Percentiles rank a stretch among this genome's conserved stretches.
phyloP scores from a whole-genome alignment of 2,797 vertebrate species.

The Limnodromus scolopaceus region DNA sequence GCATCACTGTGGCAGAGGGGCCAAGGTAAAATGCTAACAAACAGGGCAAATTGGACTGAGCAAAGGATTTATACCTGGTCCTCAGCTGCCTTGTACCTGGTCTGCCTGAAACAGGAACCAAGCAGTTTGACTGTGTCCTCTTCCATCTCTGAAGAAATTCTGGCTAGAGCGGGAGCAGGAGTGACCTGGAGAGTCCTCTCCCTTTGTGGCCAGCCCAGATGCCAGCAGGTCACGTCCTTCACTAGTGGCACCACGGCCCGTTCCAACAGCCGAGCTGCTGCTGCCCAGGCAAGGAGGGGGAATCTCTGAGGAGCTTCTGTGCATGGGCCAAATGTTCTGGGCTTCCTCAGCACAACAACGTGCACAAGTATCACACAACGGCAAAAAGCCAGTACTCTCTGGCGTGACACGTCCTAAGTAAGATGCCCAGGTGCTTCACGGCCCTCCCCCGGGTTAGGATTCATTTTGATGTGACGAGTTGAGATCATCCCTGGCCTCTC shows the following conservation, averaged over 20 bases:
- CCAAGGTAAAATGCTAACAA: background rate
- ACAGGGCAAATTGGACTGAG: background rate
- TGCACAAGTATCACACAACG: rapidly evolving
- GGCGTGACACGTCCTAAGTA: rapidly evolving
- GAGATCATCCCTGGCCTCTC: background rate
- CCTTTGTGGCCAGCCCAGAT: background rate
- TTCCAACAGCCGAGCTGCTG: background rate
- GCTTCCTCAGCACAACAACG: no score
- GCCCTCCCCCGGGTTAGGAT: no score
- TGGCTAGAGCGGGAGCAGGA: background rate
- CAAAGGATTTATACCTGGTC: background rate
- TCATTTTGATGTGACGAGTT: rapidly evolving
- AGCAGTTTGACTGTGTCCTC: background rate
- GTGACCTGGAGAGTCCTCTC: no score
- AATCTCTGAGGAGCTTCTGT: background rate
- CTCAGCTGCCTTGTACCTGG: background rate
- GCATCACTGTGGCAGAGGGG: rapidly evolving
- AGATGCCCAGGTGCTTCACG: background rate
- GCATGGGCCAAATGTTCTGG: background rate
- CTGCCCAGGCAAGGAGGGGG: no score
- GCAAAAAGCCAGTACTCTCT: background rate
- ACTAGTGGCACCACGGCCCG: rapidly evolving
- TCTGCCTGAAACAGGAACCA: background rate
- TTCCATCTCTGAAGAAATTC: no score
- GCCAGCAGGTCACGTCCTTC: background rate